Base-by-base conservation (phyloP, 2,888 invertebrate species). In the Halictus quadricinctus region DNA sequence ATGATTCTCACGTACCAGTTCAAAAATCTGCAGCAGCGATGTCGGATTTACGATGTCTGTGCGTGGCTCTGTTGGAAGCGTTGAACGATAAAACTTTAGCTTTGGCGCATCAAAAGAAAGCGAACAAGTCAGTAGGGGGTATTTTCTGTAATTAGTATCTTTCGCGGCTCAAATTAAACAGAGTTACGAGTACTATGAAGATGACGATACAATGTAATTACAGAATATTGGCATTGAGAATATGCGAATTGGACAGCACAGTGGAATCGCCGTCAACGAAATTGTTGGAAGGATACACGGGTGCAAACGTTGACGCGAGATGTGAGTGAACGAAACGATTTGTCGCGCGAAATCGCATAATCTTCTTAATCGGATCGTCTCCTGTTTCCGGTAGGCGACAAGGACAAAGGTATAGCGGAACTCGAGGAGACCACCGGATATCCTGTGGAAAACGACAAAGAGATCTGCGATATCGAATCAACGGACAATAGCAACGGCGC, bases 11-110 rank as follows among this genome's bases (percentile, higher is more conserved):
- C 50, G 94, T 95, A 86, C 95, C 96, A 80, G 92, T 96, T 60
- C 95, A 96, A 60, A 95, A 96, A 60, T 96, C 96, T 88, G 95
- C 96, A 18, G 96, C 96, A 88, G 97, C 97, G 2, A 96, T 97
- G 86, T 95, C 96, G 21, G 98, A 98, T 94, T 95, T 98, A 70
- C 97, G 97, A 91, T 97, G 97, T 1, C 95, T 98, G 29, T 97
- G 98, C 88, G 95, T 97, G 77, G 97, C 97, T 10, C 95, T 98
- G 64, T 95, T 98, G 90, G 98, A 98, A 93, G 96, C 98, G 73
- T 95, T 98, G 60, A 97, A 97, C 94, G 98, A 98, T 93, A 98
- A 98, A 95, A 97, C 97, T 75, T 95, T 97, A 83, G 98, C 98
- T 1, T 94, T 98, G 48, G 96, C 97, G 86, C 98, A 98, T 95